Evolutionary conservation across 2,888 invertebrate genomes (phyloP), one percentile per base, ranked within the genome.

Genomic region (Scrobipalpa atriplicella): DNA sequence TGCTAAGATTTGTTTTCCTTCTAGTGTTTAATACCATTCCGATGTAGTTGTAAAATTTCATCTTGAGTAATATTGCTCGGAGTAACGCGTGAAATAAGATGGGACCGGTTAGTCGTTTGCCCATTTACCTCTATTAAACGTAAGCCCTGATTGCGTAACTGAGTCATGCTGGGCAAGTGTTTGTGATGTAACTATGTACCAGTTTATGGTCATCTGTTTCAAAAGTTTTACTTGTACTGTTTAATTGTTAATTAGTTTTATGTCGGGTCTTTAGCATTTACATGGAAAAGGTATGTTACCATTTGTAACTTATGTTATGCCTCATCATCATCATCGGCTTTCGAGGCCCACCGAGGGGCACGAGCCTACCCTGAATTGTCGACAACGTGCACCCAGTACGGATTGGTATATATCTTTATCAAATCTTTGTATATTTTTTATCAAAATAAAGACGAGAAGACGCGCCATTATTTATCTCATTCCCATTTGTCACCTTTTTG

Each of bases 91-190:
- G 60, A 67, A 47, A 65, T 47, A 21, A 68, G 68, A 61, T 66
- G 66, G 36, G 66, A 68, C 68, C 68, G 63, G 68, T 67, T 67
- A 11, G 64, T 60, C 47, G 65, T 66, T 66, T 51, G 62, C 38
- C 62, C 63, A 62, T 66, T 65, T 66, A 65, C 68, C 63, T 68
- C 60, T 66, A 61, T 66, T 65, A 60, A 68, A 10, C 52, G 56
- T 43, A 66, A 64, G 68, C 68, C 66, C 66, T 68, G 61, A 66
- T 68, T 64, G 16, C 13, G 52, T 43, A 68, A 68, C 47, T 5
- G 43, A 58, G 58, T 65, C 67, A 68, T 65, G 67, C 63, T 56
- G 29, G 62, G 39, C 62, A 65, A 67, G 62, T 65, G 62, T 67
- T 62, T 65, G 60, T 68, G 64, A 65, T 21, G 62, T 62, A 41